Conservation (phyloP, 1,140 invertebrate species). For the Apis laboriosa region DNA sequence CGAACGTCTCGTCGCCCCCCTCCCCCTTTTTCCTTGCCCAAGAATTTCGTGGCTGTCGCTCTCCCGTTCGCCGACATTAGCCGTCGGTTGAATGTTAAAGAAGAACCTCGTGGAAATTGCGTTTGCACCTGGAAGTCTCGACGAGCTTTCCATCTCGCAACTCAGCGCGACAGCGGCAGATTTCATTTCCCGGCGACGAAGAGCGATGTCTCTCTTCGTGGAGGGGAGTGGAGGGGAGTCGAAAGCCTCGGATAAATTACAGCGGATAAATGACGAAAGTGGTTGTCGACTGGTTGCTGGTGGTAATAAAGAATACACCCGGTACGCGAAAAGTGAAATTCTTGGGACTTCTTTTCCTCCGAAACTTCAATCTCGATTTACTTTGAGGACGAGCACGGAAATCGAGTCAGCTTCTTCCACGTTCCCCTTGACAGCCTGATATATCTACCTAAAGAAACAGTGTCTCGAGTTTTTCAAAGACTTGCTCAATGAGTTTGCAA, state of each 20-base stretch:
- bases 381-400: neutral
- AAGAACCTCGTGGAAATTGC: neutral
- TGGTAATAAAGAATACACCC: conserved; percentile 19
- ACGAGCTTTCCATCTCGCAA: neutral
- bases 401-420: neutral
- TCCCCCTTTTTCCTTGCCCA: neutral
- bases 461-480: neutral
- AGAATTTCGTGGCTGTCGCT: too few relatives aligned
- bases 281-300: neutral
- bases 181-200: conserved; percentile 38
- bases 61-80: neutral
- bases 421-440: neutral
- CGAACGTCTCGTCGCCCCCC: too few relatives aligned
- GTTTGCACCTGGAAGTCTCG: neutral
- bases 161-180: neutral
- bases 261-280: conserved; percentile 31
- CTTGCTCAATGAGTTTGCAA: too few relatives aligned
- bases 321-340: conserved; percentile 16
- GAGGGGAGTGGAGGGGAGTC: neutral
- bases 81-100: neutral
- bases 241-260: conserved; percentile 20
- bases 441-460: neutral
- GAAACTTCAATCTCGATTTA: conserved; percentile 17
- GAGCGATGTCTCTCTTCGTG: conserved; percentile 18
- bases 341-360: neutral